Evolutionary conservation across 2,888 invertebrate genomes (phyloP), one percentile per base, ranked within the genome.

Genomic region (Nymphalis polychloros): DNA sequence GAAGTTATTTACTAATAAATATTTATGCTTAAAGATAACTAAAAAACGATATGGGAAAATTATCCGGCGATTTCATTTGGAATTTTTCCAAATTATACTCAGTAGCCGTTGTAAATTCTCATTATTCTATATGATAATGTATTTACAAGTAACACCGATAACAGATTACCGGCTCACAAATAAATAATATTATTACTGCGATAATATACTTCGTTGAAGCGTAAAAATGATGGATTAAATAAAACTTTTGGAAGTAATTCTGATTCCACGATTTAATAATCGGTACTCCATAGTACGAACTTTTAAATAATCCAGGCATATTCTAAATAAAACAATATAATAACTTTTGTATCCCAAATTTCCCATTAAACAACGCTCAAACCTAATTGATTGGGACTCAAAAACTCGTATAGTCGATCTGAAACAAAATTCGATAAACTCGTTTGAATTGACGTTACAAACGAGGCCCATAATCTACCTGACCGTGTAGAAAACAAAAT

Each of bases 401-500:
- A 31, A 31, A 55, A 31, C 31, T 31, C 53, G 7, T 16, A 16
- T 20, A 13, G 6, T 52, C 52, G 13, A 52, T 55, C n/a, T 31
- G n/a, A 55, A 55, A 31, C n/a, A 17, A 55, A 31, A 31, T 20
- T 55, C 35, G 55, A n/a, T 19, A 19, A 49, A 31, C n/a, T 55
- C 55, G 31, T n/a, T 55, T n/a, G 55, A 68, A 63, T 59, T 35
- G 59, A 59, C 35, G 59, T 63, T 52, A 63, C 63, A 68, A 63
- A 59, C 20, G 63, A 63, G 17, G 27, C 41, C 63, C 20, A 68
- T 68, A 65, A 70, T 64, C 31, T 63, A 47, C 59, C 55, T 62
- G 49, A 63, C n/a, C 50, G 52, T 64, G 53, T 53, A 50, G 60
- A 50, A 61, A 72, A 65, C 62, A 66, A 74, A 76, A 71, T 62